A percentile compares a stretch with the other conserved stretches of the same genome.
phyloP scores from a whole-genome alignment of 2,888 invertebrate genomes.

The Sesamia inferens region DNA sequence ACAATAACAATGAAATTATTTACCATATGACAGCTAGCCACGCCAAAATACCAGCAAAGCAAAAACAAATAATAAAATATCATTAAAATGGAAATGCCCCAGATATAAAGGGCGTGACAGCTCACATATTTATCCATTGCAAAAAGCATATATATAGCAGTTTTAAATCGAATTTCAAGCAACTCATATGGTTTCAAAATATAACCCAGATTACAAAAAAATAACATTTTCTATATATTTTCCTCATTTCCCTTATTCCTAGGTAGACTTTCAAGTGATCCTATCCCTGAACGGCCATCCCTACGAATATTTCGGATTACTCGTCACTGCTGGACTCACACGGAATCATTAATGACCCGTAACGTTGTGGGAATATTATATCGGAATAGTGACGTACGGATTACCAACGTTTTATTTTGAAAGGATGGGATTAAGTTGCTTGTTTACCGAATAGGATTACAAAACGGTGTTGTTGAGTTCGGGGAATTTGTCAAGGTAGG shows the following conservation, averaged over 20 bases:
- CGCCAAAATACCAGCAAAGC: too few relatives aligned
- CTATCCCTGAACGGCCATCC: constrained; percentile 27
- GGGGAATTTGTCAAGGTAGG: constrained; percentile 33
- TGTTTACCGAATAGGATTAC: constrained; percentile 54
- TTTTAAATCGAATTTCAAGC: background rate
- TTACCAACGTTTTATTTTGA: constrained; percentile 58
- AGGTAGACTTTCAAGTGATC: constrained; percentile 16
- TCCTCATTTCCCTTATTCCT: background rate
- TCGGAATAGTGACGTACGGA: constrained; percentile 53
- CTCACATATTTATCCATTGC: too few relatives aligned
- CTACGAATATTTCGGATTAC: constrained; percentile 58
- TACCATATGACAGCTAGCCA: too few relatives aligned
- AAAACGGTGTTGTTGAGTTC: constrained; percentile 10
- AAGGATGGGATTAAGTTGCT: constrained; percentile 33
- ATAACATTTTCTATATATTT: background rate
- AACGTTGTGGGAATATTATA: constrained; percentile 60
- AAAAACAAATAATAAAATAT: too few relatives aligned
- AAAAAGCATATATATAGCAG: too few relatives aligned
- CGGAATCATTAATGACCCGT: constrained; percentile 60
- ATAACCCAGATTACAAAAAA: background rate
- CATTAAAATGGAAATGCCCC: too few relatives aligned
- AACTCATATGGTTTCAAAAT: background rate
- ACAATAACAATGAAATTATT: too few relatives aligned
- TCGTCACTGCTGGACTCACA: constrained; percentile 48
- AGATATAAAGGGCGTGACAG: too few relatives aligned